Evolutionary conservation across 2,888 invertebrate species (phyloP).

Genomic region (Erynnis tages): DNA sequence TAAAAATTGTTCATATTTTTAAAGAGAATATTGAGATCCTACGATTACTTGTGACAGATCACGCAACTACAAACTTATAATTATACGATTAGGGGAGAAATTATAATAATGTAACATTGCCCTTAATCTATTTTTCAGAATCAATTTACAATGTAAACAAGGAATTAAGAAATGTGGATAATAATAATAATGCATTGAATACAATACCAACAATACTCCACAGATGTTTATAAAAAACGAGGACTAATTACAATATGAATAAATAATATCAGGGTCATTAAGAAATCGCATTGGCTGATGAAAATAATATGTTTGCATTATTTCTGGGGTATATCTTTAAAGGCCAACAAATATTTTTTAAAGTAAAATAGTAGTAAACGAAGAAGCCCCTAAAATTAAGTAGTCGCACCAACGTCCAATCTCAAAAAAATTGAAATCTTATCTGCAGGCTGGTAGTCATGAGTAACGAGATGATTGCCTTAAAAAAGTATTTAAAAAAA

Average conservation of each 20-base stretch:
- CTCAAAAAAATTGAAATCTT: too few species aligned
- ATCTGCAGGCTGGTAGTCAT: too few species aligned
- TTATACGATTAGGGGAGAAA: neutral
- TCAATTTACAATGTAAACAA: constrained; percentile 1
- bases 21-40: neutral
- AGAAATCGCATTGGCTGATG: too few species aligned
- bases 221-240: constrained; percentile 13
- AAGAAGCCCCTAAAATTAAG: too few species aligned
- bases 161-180: neutral
- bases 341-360: too few species aligned
- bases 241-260: neutral
- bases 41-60: neutral
- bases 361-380: too few species aligned
- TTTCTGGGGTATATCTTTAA: too few species aligned
- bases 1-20: neutral
- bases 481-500: too few species aligned
- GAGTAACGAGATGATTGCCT: too few species aligned
- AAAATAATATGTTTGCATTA: too few species aligned
- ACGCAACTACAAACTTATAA: constrained; percentile 1
- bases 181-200: constrained; percentile 12
- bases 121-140: constrained; percentile 14
- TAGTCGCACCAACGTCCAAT: too few species aligned
- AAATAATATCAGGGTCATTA: too few species aligned
- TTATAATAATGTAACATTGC: neutral
- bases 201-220: constrained; percentile 9